Evolutionary conservation across 2,797 vertebrate genomes (phyloP).

Genomic region (Melanotaenia maccullochi): DNA sequence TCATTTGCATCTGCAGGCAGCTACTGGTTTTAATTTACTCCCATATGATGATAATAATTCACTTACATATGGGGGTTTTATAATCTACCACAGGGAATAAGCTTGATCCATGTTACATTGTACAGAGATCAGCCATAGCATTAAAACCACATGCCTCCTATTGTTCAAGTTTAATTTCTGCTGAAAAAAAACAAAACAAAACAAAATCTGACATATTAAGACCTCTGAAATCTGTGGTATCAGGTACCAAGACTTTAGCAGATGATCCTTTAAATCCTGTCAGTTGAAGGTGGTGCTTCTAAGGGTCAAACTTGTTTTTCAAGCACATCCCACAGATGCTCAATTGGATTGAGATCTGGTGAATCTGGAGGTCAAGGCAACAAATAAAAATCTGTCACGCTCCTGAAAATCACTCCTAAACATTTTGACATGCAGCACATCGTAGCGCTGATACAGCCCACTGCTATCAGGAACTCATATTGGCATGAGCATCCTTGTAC

Average conservation of each 20-base stretch:
- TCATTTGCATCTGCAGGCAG: neutral
- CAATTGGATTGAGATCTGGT: slow-evolving; percentile 2
- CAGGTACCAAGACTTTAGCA: neutral
- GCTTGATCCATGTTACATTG: neutral
- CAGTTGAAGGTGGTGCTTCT: neutral
- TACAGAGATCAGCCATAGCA: neutral
- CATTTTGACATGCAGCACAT: neutral
- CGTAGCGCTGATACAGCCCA: neutral
- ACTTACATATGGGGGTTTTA: neutral
- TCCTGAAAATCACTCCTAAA: neutral
- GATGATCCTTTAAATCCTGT: neutral
- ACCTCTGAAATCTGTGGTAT: neutral
- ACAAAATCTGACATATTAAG: neutral
- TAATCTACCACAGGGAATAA: neutral
- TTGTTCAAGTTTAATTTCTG: too few species aligned
- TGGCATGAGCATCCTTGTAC: neutral
- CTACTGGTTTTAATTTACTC: neutral
- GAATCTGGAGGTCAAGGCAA: neutral
- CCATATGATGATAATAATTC: neutral
- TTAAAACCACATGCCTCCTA: neutral
- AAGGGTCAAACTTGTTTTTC: slow-evolving; percentile 5
- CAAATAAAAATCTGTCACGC: neutral
- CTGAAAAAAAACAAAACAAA: neutral
- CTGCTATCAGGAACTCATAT: neutral
- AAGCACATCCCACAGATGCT: neutral